Evolutionary conservation across 2,797 vertebrate genomes (phyloP).

Genomic region (Gymnoscopelus microlampas): DNA sequence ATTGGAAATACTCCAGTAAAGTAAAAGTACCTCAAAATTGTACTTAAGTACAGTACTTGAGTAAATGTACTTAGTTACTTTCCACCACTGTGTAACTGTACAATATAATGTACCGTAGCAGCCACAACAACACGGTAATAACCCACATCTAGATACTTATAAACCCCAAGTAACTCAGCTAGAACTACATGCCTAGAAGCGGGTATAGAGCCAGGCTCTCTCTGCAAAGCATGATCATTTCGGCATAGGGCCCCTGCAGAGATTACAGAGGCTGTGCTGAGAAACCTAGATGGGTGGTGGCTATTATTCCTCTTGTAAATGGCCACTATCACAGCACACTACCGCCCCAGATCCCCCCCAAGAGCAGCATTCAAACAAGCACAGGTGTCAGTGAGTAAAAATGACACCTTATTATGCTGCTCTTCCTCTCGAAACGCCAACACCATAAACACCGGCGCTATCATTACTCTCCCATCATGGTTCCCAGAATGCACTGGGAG

Average conservation of each 20-base stretch:
- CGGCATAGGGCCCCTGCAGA: conserved; percentile 1
- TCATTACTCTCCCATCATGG: conserved; percentile 45
- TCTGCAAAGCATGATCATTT: conserved; percentile 14
- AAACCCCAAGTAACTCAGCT: conserved; percentile 5
- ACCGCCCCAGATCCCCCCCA: conserved; percentile 13
- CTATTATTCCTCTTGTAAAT: conserved; percentile 39
- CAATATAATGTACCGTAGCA: no score
- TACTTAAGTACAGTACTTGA: no score
- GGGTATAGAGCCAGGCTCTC: neutral
- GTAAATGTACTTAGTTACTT: no score
- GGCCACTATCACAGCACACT: conserved; percentile 5
- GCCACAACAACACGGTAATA: no score
- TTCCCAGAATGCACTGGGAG: conserved; percentile 17
- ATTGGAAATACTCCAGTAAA: no score
- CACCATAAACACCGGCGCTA: conserved; percentile 40
- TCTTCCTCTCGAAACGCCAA: conserved; percentile 23
- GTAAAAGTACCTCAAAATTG: no score
- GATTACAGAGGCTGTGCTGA: conserved; percentile 15
- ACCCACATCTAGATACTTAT: no score
- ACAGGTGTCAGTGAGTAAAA: conserved; percentile 38
- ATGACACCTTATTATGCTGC: conserved; percentile 51
- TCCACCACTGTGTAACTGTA: no score
- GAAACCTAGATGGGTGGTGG: conserved; percentile 25
- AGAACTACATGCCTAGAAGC: conserved; percentile 1
- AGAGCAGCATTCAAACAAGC: conserved; percentile 34